Base-by-base conservation (phyloP, 2,888 invertebrate genomes). In the Globia sparganii region DNA sequence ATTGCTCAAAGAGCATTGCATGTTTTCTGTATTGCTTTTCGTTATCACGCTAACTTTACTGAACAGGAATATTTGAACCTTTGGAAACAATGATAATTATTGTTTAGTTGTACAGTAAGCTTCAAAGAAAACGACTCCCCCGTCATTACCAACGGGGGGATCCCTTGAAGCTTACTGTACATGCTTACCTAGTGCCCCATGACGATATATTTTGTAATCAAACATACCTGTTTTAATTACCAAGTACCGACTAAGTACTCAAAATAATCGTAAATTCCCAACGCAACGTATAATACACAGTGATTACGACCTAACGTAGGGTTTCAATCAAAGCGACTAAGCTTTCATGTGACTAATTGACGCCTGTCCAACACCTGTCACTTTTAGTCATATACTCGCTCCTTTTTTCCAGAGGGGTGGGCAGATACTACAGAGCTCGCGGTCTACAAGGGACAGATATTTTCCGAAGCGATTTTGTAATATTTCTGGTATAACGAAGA, bases 321-420 rank as follows among this genome's bases (percentile, higher is more conserved):
- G 74, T 43, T 81, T 75, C 72, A 61, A 61, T 83, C 75, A 83
- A 83, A 85, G 77, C 46, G 34, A 77, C 68, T 69, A 18, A 59
- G 68, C 73, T 86, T 80, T 75, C 75, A 74, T 78, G 62, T 31
- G 46, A 37, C 31, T 79, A 75, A 85, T 83, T 77, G 80, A 77
- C 62, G 58, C 46, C 49, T 8, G 46, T 49, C 66, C 56, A 62
- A 25, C 53, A 46, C n/a, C 46, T 74, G 66, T 31, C 18, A 28
- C n/a, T 34, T 28, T n/a, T 28, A 61, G 9, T 34, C 37, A 21
- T 15, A 37, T 18, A n/a, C 25, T 28, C 56, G 49, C 37, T 6
- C 43, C 43, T 21, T 72, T 58, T 28, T 46, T 15, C 1, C 13
- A 8, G 15, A 34, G 18, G 28, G 49, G 53, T 43, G 2, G 4